phyloP scores from a whole-genome alignment of 2,797 vertebrate genomes.

The Oceanodroma leucorhoa region DNA sequence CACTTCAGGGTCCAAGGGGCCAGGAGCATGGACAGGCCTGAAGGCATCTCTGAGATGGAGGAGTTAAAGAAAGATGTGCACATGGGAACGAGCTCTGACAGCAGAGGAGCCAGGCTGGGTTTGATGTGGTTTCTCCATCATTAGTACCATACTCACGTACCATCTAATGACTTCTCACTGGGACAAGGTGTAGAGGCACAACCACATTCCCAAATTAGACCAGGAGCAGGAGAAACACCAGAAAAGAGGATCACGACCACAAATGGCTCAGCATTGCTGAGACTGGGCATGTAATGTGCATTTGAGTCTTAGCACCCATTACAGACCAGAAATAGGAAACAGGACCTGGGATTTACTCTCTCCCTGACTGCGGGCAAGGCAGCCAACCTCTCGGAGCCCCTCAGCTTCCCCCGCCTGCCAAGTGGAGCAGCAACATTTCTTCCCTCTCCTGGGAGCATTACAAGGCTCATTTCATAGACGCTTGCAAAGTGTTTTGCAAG shows the following conservation, averaged over 20 bases:
- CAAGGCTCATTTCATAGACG: background rate
- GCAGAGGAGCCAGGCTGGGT: background rate
- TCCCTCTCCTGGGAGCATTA: background rate
- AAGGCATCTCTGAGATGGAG: background rate
- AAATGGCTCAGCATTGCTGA: background rate
- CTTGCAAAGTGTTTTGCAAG: background rate
- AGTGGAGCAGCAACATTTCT: background rate
- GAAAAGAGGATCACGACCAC: background rate
- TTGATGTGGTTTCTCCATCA: background rate
- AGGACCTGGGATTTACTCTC: background rate
- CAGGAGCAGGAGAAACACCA: background rate
- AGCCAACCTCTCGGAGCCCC: background rate
- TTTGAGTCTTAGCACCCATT: background rate
- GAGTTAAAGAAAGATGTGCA: background rate
- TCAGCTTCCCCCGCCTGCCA: background rate
- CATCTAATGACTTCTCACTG: background rate
- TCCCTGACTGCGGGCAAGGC: background rate
- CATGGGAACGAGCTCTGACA: background rate
- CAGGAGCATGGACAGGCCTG: background rate
- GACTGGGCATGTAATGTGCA: accelerated
- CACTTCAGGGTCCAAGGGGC: background rate
- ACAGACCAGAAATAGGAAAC: background rate
- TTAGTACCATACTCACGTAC: too few relatives aligned
- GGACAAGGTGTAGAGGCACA: background rate
- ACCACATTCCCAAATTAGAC: background rate